Conservation (phyloP, 2,113 vertebrate genomes). For the Oxyura jamaicensis region DNA sequence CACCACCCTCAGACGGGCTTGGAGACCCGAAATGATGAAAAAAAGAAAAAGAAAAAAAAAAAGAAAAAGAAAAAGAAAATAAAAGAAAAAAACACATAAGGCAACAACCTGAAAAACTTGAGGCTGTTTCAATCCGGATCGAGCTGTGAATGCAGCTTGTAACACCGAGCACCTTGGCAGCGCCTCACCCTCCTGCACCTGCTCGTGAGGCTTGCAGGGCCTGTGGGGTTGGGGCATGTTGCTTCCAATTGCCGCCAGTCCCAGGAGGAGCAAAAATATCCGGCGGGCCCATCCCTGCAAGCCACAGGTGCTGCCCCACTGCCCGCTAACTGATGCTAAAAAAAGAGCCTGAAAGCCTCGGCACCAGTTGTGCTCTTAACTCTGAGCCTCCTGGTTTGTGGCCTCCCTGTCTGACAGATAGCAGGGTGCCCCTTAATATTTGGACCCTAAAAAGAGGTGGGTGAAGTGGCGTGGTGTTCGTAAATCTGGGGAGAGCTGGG, state of each 20-base stretch:
- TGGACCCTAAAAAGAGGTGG: background rate
- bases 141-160: background rate
- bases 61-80: no score
- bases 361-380: background rate
- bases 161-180: accelerated
- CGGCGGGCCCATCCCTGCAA: background rate
- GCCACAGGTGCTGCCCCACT: background rate
- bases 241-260: background rate
- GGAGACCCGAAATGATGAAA: background rate
- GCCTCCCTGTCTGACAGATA: background rate
- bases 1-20: background rate
- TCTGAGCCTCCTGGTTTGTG: background rate
- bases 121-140: background rate
- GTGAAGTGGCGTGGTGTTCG: background rate
- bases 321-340: background rate
- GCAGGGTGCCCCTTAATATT: background rate
- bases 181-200: accelerated
- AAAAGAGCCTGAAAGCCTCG: background rate
- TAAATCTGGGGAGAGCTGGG: background rate
- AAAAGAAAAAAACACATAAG: background rate
- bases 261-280: background rate
- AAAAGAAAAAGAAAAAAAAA: background rate
- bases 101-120: background rate
- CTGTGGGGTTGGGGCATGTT: background rate
- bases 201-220: background rate